Percentiles rank a stretch among this genome's conserved stretches.
Evolutionary conservation across 2,797 vertebrate species (phyloP).

Genomic region (Picus viridis): DNA sequence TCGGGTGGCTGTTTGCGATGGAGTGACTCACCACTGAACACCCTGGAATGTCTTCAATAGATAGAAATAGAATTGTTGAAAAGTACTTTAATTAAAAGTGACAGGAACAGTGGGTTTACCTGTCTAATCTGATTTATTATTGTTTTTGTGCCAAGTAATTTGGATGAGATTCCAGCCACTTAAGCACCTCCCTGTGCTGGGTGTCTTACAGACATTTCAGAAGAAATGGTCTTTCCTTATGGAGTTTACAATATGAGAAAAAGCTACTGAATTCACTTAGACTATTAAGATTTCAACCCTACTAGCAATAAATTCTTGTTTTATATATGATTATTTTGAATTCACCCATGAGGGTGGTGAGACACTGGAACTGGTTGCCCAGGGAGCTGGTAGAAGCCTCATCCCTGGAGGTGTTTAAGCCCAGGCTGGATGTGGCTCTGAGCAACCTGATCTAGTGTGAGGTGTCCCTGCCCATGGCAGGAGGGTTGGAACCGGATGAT

Average conservation of each 20-base stretch:
- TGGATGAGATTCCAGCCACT: not conserved
- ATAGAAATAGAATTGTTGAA: not conserved
- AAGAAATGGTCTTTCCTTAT: not conserved
- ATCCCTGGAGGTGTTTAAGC: no score
- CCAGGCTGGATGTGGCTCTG: no score
- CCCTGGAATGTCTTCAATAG: not conserved
- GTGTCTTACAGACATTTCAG: not conserved
- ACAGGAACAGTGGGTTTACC: not conserved
- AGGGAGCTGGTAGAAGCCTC: no score
- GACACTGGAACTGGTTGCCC: no score
- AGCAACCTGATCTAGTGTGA: no score
- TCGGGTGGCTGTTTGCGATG: not conserved
- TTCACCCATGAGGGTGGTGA: no score
- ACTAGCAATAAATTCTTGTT: not conserved
- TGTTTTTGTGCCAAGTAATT: not conserved
- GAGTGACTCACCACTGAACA: not conserved
- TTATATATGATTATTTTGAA: not conserved
- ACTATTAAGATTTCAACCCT: not conserved
- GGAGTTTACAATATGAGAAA: not conserved
- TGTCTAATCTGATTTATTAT: conserved; percentile 23
- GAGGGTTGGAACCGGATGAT: no score
- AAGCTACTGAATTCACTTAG: not conserved
- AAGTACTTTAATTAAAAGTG: conserved; percentile 13
- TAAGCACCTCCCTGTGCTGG: not conserved
- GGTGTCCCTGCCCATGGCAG: no score